Base-by-base conservation (phyloP, 1,140 invertebrate species). In the Halesus radiatus region DNA sequence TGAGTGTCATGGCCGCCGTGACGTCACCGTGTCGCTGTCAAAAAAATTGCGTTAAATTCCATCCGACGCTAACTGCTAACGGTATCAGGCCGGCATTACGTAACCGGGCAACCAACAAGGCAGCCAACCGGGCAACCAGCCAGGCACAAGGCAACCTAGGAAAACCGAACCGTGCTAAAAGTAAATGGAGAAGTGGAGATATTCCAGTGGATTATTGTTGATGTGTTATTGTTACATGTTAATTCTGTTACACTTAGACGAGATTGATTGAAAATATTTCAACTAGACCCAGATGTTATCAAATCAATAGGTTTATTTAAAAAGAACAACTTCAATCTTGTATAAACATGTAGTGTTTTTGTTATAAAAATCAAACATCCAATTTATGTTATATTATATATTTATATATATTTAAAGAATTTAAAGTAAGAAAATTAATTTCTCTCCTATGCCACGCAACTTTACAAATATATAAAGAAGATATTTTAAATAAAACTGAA, bases 1-100 rank as follows among this genome's bases (percentile, higher is more conserved):
- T 80, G 32, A 72, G 70, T 80, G 79, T 80, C 79, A 80, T 66
- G 79, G 79, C 50, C 79, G 56, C 18, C 23, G 76, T 22, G 45
- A 18, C 73, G 76, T 56, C 22, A 80, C 53, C 18, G 22, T 54
- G 79, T 80, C 79, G 70, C 52, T 80, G 73, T 76, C 79, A 70
- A 62, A 79, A 70, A 70, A 73, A 73, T 53, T 54, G 70, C 18
- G n/a, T 73, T 73, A 52, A 73, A 53, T 73, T 53, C 50, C 52
- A 73, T 73, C 70, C 10, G 23, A 23, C 20, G 70, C 8, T 54
- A 73, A 73, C 70, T 45, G 70, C 37, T 16, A 70, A 73, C 16
- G 50, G 52, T 70, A 29, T 45, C 45, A 15, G 53, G 23, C 66
- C 13, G 10, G 37, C 8, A 13, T 73, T 70, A 29, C 70, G 70